Percentiles rank a stretch among this genome's conserved stretches.
These are phyloP conservation scores for Branchinecta sandiegonensis DNA, from an alignment of 2,888 invertebrate species.

Conservation along the genomic window DNA sequence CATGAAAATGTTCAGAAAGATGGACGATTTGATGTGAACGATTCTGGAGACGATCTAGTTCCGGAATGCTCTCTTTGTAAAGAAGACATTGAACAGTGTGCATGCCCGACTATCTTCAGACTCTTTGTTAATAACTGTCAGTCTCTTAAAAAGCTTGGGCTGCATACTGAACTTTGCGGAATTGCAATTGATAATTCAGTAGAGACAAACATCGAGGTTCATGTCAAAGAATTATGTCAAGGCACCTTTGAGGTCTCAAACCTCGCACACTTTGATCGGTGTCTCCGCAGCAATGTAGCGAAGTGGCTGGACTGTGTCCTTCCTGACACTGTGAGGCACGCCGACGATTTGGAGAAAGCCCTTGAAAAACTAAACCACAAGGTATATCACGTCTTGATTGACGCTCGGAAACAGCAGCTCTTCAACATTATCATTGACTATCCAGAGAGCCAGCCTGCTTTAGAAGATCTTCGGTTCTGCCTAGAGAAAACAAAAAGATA, in stretches of 20 bases:
- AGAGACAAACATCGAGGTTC: slow-evolving; percentile 6
- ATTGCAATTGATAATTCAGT: slow-evolving; percentile 17
- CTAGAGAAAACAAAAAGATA: slow-evolving; percentile 72
- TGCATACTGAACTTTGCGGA: not conserved
- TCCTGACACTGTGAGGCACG: slow-evolving; percentile 67
- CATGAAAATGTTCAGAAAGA: slow-evolving; percentile 9
- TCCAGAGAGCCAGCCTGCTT: slow-evolving; percentile 84
- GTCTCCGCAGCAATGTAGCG: slow-evolving; percentile 28
- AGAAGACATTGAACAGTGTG: slow-evolving; percentile 46
- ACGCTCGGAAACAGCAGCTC: slow-evolving; percentile 72
- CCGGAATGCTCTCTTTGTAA: slow-evolving; percentile 56
- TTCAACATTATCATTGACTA: slow-evolving; percentile 95
- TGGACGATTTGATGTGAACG: slow-evolving; percentile 32
- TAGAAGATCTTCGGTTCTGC: slow-evolving; percentile 73
- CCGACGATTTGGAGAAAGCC: slow-evolving; percentile 49
- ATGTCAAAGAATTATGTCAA: slow-evolving; percentile 19
- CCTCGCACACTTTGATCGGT: slow-evolving; percentile 19
- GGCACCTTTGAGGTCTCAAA: slow-evolving; percentile 20
- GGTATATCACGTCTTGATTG: slow-evolving; percentile 75
- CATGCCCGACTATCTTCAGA: slow-evolving; percentile 49
- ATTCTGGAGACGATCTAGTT: slow-evolving; percentile 43
- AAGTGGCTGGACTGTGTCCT: slow-evolving; percentile 76
- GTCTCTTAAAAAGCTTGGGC: slow-evolving; percentile 19
- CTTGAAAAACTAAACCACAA: slow-evolving; percentile 53
- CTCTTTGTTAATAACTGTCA: slow-evolving; percentile 40